A percentile compares a stretch with the other conserved stretches of the same genome.
These are phyloP conservation scores for Apis mellifera DNA, from an alignment of 1,140 invertebrate genomes.

Conservation along the genomic window Amel_HAv3.1 CM009933.2:12648501-12649000, in stretches of 20 bases:
- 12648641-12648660: constrained; percentile 5
- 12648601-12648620: constrained; percentile 25
- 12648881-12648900: not conserved
- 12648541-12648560: constrained; percentile 44
- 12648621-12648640: constrained; percentile 37
- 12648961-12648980: no score
- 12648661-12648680: constrained; percentile 9
- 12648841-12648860: not conserved
- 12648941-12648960: no score
- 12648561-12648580: constrained; percentile 10
- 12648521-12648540: constrained; percentile 5
- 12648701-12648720: not conserved
- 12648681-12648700: not conserved
- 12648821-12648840: not conserved
- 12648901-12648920: no score
- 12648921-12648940: no score
- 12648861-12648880: not conserved
- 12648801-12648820: not conserved
- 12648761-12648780: not conserved
- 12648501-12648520: constrained; percentile 23
- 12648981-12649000: no score
- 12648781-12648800: not conserved
- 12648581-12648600: constrained; percentile 28
- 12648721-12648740: not conserved
- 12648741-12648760: no score